Percentiles rank a stretch among this genome's conserved stretches.
phyloP scores from a whole-genome alignment of 2,113 vertebrate genomes.

The Megalops atlanticus region DNA sequence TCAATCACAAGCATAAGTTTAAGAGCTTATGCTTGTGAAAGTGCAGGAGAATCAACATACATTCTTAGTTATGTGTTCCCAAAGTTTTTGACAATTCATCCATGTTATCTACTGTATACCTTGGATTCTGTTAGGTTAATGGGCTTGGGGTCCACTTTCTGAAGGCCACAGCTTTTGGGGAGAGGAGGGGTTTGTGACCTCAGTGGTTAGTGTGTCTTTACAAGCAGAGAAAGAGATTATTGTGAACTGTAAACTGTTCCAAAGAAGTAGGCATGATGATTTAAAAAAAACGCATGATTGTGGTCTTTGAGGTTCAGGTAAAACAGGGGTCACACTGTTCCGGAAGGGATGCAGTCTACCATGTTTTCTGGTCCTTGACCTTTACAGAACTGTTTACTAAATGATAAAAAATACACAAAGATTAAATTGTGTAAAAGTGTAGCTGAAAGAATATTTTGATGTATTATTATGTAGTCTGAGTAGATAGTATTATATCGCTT shows the following conservation, averaged over 20 bases:
- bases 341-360: background rate
- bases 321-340: background rate
- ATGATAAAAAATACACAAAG: no score
- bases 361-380: no score
- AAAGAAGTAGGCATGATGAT: background rate
- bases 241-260: background rate
- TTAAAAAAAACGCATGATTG: background rate
- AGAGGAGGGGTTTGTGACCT: background rate
- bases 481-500: background rate
- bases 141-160: background rate
- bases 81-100: background rate
- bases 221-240: background rate
- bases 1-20: background rate
- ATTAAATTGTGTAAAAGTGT: no score
- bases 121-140: background rate
- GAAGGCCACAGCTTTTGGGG: background rate
- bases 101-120: slow-evolving; percentile 9
- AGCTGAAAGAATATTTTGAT: background rate
- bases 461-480: background rate
- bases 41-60: background rate
- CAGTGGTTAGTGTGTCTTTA: background rate
- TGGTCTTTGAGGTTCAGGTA: background rate
- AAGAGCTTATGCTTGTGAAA: background rate
- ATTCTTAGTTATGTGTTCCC: background rate
- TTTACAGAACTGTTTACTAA: no score